Evolutionary conservation across 2,113 vertebrate genomes (phyloP).

Genomic region (Glaucidium brasilianum): DNA sequence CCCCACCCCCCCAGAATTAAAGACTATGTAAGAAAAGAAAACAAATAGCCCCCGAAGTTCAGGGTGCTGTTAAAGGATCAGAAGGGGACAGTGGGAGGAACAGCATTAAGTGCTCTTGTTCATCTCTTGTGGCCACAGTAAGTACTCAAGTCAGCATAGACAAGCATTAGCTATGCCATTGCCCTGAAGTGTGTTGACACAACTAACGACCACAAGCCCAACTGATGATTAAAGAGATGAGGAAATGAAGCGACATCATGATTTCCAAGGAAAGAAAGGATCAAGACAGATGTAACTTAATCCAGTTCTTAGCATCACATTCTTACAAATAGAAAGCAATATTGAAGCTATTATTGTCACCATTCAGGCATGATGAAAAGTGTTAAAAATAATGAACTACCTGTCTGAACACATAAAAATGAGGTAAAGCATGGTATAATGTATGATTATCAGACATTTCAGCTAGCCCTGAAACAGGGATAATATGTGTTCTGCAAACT

Average conservation of each 20-base stretch:
- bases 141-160: background rate
- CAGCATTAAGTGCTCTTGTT: background rate
- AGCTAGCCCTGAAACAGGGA: background rate
- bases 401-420: background rate
- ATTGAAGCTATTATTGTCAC: background rate
- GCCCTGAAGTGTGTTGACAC: background rate
- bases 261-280: background rate
- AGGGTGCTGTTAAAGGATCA: background rate
- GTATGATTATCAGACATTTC: background rate
- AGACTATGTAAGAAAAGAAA: background rate
- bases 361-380: background rate
- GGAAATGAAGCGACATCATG: background rate
- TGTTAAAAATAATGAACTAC: slow-evolving; percentile 9
- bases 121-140: background rate
- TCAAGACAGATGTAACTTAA: background rate
- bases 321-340: background rate
- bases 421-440: background rate
- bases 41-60: background rate
- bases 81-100: background rate
- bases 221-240: background rate
- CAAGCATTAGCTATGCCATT: background rate
- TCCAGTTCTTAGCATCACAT: background rate
- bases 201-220: background rate
- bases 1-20: background rate
- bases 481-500: background rate